Evolutionary conservation across 2,888 invertebrate genomes (phyloP).

Genomic region (Melolontha melolontha): DNA sequence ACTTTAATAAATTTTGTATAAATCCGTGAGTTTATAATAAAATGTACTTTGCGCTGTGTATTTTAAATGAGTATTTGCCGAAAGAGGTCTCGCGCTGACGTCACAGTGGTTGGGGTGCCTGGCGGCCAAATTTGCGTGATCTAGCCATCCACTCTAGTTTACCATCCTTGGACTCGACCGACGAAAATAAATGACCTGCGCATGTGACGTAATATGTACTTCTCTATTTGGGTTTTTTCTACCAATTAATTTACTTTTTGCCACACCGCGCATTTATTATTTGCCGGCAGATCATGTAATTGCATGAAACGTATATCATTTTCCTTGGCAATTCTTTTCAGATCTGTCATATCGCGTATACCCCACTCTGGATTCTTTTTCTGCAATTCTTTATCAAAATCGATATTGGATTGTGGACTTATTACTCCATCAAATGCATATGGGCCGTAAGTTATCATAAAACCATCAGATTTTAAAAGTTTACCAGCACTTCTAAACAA

Average conservation of each 20-base stretch:
- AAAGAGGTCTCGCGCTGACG: too few relatives aligned
- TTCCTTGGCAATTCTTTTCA: slow-evolving; percentile 71
- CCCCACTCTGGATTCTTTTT: slow-evolving; percentile 81
- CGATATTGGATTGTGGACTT: slow-evolving; percentile 84
- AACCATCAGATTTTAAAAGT: slow-evolving; percentile 76
- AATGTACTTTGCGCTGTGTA: too few relatives aligned
- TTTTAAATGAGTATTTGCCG: too few relatives aligned
- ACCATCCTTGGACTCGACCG: too few relatives aligned
- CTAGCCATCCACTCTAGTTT: too few relatives aligned
- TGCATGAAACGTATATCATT: slow-evolving; percentile 73
- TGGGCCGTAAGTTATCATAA: slow-evolving; percentile 88
- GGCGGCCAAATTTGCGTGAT: too few relatives aligned
- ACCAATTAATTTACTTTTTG: slow-evolving; percentile 63
- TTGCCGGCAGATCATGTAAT: slow-evolving; percentile 85
- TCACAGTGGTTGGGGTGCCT: too few relatives aligned
- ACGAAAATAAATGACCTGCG: too few relatives aligned
- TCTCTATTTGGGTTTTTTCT: too few relatives aligned
- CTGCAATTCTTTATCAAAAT: slow-evolving; percentile 78
- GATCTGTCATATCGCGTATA: slow-evolving; percentile 79
- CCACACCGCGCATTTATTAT: slow-evolving; percentile 88
- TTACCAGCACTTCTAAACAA: slow-evolving; percentile 79
- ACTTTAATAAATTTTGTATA: too few relatives aligned
- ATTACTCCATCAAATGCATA: slow-evolving; percentile 83
- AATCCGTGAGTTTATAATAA: too few relatives aligned
- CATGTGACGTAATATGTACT: too few relatives aligned